Percentiles rank a stretch among this genome's conserved stretches.
Evolutionary conservation across 2,888 invertebrate genomes (phyloP).

Genomic region (Amiota communis): DNA sequence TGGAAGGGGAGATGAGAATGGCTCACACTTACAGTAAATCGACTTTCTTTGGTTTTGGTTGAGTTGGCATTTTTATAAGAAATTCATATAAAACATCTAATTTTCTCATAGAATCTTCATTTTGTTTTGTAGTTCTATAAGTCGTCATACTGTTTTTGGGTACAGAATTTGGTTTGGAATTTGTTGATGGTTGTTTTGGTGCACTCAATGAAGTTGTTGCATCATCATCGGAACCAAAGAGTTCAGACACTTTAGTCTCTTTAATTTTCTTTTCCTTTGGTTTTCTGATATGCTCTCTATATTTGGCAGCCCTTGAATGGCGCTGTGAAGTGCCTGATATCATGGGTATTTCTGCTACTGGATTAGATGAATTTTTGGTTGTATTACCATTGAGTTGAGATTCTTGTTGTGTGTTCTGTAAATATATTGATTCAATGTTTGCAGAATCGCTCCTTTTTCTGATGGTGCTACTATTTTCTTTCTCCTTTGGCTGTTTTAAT

Average conservation of each 20-base stretch:
- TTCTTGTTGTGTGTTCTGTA: no score
- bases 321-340: neutral
- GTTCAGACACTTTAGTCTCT: neutral
- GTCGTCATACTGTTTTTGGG: neutral
- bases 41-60: constrained; percentile 47
- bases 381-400: no score
- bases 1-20: neutral
- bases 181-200: neutral
- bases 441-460: neutral
- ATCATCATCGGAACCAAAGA: constrained; percentile 16
- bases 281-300: neutral
- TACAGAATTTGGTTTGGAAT: neutral
- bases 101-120: no score
- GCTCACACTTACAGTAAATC: constrained; percentile 43
- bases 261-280: neutral
- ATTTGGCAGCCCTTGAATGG: neutral
- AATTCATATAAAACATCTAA: neutral
- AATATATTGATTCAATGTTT: neutral
- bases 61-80: neutral
- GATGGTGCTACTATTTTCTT: neutral
- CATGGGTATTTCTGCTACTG: no score
- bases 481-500: neutral
- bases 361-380: no score
- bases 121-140: neutral
- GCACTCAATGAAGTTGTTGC: neutral